Percentiles rank a stretch among this genome's conserved stretches.
phyloP scores from a whole-genome alignment of 2,113 vertebrate species.

The Amblyopsis rosae region DNA sequence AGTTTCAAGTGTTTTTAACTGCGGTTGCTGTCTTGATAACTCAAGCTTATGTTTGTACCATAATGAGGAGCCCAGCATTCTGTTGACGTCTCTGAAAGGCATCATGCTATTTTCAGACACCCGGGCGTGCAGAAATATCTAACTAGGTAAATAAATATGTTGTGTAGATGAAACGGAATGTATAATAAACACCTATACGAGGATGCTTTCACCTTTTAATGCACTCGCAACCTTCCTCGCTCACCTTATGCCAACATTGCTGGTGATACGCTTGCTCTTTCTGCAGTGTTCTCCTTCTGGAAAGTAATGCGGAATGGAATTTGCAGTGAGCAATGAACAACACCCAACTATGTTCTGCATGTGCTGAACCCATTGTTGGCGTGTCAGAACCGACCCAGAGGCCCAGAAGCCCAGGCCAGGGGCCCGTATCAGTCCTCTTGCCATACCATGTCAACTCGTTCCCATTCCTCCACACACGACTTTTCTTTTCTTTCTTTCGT shows the following conservation, averaged over 20 bases:
- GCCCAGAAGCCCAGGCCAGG: slow-evolving; percentile 27
- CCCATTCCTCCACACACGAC: slow-evolving; percentile 11
- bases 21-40: too few relatives aligned
- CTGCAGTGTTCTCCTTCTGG: slow-evolving; percentile 15
- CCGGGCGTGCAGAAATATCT: too few relatives aligned
- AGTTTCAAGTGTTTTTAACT: too few relatives aligned
- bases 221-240: neutral
- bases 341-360: slow-evolving; percentile 28
- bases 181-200: too few relatives aligned
- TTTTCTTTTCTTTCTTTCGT: neutral
- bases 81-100: too few relatives aligned
- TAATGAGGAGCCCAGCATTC: too few relatives aligned
- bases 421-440: neutral
- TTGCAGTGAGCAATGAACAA: slow-evolving; percentile 14
- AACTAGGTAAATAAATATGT: too few relatives aligned
- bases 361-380: neutral
- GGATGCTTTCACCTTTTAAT: neutral
- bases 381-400: slow-evolving; percentile 28
- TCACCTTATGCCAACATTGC: neutral
- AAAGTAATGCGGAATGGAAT: slow-evolving; percentile 26
- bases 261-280: neutral
- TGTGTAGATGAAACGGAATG: too few relatives aligned
- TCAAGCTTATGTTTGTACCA: too few relatives aligned
- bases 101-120: too few relatives aligned
- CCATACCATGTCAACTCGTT: neutral